Base-by-base conservation (phyloP, 2,113 vertebrate genomes). In the Tiliqua scincoides region DNA sequence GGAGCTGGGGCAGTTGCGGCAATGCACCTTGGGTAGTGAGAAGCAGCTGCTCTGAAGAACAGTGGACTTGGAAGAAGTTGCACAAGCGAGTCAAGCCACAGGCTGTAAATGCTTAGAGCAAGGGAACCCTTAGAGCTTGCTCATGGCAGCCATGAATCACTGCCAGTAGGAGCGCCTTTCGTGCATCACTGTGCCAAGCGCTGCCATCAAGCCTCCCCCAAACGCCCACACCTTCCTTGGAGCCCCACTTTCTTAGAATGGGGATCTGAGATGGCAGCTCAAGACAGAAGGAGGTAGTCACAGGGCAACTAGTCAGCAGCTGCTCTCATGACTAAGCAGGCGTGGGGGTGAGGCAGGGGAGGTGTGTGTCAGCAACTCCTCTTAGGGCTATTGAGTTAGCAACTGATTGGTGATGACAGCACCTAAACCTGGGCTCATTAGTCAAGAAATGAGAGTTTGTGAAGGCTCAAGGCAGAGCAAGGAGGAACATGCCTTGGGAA, bases 301-400 rank as follows among this genome's bases (percentile, higher is more conserved):
- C n/a, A n/a, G n/a, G n/a, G n/a, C n/a, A n/a, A n/a, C n/a, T n/a
- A 37, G n/a, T 18, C 2, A 54, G 67, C 62, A 48, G 40, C 40
- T 2, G 17, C 2, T 8, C 37, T 65, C 7, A 67, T 77, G 83
- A 84, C 73, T 84, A 63, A 84, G 32, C 61, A 54, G 43, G 73
- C 62, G 4, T 27, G 52, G 35, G 82, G 25, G 54, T 48, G 54
- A 3, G 25, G 70, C 15, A 27, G 57, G 25, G 37, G 68, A n/a
- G 72, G 83, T 25, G 59, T 63, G 54, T 84, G 72, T 76, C 62
- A 63, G 40, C 83, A 84, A 76, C 43, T 84, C 48, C 65, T 67
- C 75, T 67, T 11, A 67, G 43, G 72, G 37, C n/a, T 84, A 52
- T 52, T 75, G 27, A 65, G 40, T 52, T 65, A 35, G 73, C 61